These are phyloP conservation scores for Gortyna flavago DNA, from an alignment of 2,888 invertebrate species.

Conservation along the genomic window DNA sequence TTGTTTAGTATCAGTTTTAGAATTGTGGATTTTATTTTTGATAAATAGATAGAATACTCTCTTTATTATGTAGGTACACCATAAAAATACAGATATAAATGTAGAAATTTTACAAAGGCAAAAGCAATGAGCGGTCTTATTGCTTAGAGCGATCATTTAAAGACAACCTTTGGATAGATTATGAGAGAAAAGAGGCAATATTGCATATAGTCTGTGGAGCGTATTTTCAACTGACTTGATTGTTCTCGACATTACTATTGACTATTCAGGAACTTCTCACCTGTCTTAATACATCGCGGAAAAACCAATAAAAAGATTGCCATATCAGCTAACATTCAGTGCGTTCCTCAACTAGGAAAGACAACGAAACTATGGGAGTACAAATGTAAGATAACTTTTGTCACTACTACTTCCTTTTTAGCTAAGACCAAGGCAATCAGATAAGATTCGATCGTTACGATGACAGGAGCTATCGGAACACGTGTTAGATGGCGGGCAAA, in stretches of 20 bases:
- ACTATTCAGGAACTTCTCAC: not conserved
- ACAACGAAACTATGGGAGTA: not conserved
- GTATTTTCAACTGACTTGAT: not conserved
- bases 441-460: constrained; percentile 40
- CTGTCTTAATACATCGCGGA: not conserved
- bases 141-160: not conserved
- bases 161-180: not conserved
- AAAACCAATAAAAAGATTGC: not conserved
- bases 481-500: constrained; percentile 27
- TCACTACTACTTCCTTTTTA: constrained; percentile 17
- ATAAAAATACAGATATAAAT: not conserved
- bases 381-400: constrained; percentile 1
- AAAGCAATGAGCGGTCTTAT: not conserved
- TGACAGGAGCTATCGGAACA: constrained; percentile 22
- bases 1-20: no score
- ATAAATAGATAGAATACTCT: no score
- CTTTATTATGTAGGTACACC: no score
- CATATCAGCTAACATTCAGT: not conserved
- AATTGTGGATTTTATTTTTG: no score
- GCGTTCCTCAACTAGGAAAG: not conserved
- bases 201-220: not conserved
- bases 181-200: not conserved
- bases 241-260: not conserved
- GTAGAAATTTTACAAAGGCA: not conserved
- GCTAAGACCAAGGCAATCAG: constrained; percentile 23